Conservation (phyloP, 2,888 invertebrate species). For the Galerucella nymphaeae region DNA sequence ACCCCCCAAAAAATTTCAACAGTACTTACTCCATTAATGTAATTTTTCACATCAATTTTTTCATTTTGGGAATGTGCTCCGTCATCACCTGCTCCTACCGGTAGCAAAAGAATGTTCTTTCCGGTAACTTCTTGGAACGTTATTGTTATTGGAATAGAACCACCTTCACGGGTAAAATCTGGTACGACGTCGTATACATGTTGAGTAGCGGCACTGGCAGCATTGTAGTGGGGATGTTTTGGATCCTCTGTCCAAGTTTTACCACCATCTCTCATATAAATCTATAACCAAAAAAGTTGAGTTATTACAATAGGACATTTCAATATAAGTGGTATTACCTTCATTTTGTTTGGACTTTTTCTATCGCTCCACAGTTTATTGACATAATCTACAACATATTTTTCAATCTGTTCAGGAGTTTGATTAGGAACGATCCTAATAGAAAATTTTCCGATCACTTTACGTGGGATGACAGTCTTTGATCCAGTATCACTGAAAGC, state of each 20-base stretch:
- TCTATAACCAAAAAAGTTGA: constrained; percentile 41
- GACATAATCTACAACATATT: constrained; percentile 81
- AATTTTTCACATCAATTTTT: constrained; percentile 92
- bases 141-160: constrained; percentile 96
- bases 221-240: constrained; percentile 90
- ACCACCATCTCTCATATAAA: constrained; percentile 70
- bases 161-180: constrained; percentile 96
- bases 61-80: constrained; percentile 99
- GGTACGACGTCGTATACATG: constrained; percentile 91
- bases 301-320: background rate
- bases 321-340: constrained; percentile 63
- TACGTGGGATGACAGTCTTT: constrained; percentile 94
- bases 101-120: constrained; percentile 93
- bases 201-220: constrained; percentile 84
- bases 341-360: constrained; percentile 88
- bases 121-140: constrained; percentile 92
- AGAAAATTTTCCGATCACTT: constrained; percentile 97
- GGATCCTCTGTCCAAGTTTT: constrained; percentile 95
- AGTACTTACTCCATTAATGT: constrained; percentile 87
- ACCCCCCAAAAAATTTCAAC: no score
- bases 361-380: constrained; percentile 82
- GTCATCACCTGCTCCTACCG: constrained; percentile 95
- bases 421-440: constrained; percentile 97
- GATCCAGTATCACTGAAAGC: constrained; percentile 93
- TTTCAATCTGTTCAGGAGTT: constrained; percentile 83